Base-by-base conservation (phyloP, 2,797 vertebrate species). In the Mus minutoides region DNA sequence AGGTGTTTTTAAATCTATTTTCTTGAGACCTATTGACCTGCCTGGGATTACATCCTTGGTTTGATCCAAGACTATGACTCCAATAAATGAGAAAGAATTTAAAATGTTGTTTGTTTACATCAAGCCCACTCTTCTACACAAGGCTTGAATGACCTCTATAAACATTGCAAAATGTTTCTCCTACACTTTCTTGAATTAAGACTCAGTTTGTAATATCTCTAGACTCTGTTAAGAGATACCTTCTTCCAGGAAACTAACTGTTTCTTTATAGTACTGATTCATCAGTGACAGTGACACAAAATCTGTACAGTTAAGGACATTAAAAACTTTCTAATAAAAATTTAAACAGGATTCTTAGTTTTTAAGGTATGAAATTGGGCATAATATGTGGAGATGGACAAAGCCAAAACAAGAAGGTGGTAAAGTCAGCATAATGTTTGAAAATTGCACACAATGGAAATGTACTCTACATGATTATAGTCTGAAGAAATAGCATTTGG, bases 171-270 rank as follows among this genome's bases (percentile, higher is more conserved):
- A 75, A 24, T 91, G 13, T 14, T 73, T 88, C 43, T 7, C 9
- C 3, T 14, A 76, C 19, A 40, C 12, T 78, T 94, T 89, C 64
- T 71, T 92, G 67, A 96, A 76, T 79, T 79, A 11, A 31, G n/a
- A 67, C 17, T 86, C 10, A 94, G 37, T 29, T 26, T 17, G 62
- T 76, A 89, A 46, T 79, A 86, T 90, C n/a, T 90, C 24, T 93
- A 60, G 46, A 93, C 26, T 69, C 80, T 54, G 46, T 64, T 46
- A 71, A 43, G 26, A 79, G 21, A 43, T 16, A 56, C 14, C 86
- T 91, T 54, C 24, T 89, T 92, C 58, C 64, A 87, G 80, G 43
- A 97, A 95, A 90, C 31, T 29, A 69, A 54, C 17, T 87, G 13
- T 54, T 14, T 95, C 19, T 14, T 75, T 88, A 24, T 85, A 96